A percentile compares a stretch with the other conserved stretches of the same genome.
Evolutionary conservation across 2,113 vertebrate genomes (phyloP).

Genomic region (Strix uralensis): DNA sequence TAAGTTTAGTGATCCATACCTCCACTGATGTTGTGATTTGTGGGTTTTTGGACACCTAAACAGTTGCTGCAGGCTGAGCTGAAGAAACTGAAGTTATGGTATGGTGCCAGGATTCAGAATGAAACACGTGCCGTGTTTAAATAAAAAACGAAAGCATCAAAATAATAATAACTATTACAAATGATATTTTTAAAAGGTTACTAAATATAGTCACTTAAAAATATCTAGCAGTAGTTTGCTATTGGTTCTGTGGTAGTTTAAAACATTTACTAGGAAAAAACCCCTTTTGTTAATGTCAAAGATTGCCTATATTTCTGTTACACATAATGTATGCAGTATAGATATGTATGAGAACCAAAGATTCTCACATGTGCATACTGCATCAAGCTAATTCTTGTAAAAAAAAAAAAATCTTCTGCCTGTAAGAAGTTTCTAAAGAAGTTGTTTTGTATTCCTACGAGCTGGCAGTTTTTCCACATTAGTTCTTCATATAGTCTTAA

Average conservation of each 20-base stretch:
- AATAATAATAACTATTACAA: not conserved
- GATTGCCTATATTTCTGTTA: not conserved
- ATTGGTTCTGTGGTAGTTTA: not conserved
- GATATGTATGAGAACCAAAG: not conserved
- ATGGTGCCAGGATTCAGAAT: not conserved
- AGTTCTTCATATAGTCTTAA: not conserved
- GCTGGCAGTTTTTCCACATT: not conserved
- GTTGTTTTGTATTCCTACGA: not conserved
- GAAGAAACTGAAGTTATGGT: not conserved
- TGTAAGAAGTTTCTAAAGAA: not conserved
- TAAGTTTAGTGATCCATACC: not conserved
- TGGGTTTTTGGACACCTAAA: not conserved
- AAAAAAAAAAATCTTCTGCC: not conserved
- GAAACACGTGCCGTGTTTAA: not conserved
- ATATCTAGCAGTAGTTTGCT: not conserved
- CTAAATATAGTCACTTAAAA: not conserved
- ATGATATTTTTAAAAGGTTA: not conserved
- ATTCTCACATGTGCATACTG: not conserved
- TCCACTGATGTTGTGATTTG: not conserved
- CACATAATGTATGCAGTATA: rapidly evolving
- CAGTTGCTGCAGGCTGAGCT: not conserved
- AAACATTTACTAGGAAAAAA: not conserved
- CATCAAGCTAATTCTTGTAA: not conserved
- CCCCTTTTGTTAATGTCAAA: not conserved
- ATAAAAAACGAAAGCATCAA: not conserved